These are phyloP conservation scores for Lepidocyrtoides sp. DNA, from an alignment of 2,888 invertebrate species.

Conservation along the genomic window DNA sequence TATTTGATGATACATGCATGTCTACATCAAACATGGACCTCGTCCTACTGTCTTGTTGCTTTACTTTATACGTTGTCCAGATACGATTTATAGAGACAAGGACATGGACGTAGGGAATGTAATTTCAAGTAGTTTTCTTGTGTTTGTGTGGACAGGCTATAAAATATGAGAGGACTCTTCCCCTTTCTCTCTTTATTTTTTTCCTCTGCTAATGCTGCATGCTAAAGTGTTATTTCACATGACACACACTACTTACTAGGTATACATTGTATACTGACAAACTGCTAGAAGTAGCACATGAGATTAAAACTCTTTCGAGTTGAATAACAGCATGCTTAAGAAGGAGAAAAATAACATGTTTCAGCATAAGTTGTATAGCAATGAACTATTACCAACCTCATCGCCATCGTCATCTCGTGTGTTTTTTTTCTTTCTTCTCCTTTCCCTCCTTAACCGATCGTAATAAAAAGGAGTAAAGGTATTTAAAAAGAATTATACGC, in stretches of 20 bases:
- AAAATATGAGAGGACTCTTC: conserved; percentile 58
- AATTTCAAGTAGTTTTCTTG: conserved; percentile 67
- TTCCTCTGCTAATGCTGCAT: neutral
- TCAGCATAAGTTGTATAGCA: neutral
- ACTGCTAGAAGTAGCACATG: conserved; percentile 24
- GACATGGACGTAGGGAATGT: conserved; percentile 55
- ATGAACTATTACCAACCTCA: neutral
- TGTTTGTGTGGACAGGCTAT: conserved; percentile 62
- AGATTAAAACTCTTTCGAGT: conserved; percentile 3
- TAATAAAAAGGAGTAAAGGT: conserved; percentile 60
- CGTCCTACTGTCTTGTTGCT: conserved; percentile 9
- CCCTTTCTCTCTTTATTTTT: conserved; percentile 15
- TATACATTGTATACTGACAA: neutral
- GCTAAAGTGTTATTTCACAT: conserved; percentile 47
- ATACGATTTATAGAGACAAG: conserved; percentile 34
- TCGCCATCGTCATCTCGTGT: conserved; percentile 10
- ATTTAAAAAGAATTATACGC: conserved; percentile 63
- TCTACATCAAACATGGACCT: neutral
- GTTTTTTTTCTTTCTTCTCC: neutral
- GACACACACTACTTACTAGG: conserved; percentile 33
- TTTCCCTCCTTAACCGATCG: neutral
- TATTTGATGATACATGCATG: neutral
- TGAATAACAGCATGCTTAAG: conserved; percentile 32
- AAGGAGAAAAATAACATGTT: conserved; percentile 33
- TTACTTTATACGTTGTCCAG: conserved; percentile 56